Conservation (phyloP, 2,888 invertebrate genomes). For the Mythimna vitellina region DNA sequence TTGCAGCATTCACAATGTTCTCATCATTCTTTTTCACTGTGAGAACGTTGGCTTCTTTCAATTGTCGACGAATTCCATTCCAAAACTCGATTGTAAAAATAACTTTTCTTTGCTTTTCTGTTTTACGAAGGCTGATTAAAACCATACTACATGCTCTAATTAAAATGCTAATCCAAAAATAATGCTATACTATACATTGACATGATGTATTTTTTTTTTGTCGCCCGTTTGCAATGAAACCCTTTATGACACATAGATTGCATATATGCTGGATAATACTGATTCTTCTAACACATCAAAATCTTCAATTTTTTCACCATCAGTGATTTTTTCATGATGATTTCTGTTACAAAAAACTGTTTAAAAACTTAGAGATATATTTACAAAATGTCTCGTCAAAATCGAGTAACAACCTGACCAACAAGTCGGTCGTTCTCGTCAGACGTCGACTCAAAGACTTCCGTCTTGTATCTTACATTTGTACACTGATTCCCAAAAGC, state of each 20-base stretch:
- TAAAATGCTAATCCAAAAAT: not conserved
- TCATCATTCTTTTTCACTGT: not conserved
- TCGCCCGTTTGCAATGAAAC: slow-evolving; percentile 27
- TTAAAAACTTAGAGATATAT: slow-evolving; percentile 33
- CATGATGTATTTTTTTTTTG: not conserved
- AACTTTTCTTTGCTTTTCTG: not conserved
- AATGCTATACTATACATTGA: not conserved
- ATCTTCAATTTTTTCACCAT: not conserved
- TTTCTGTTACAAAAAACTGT: slow-evolving; percentile 40
- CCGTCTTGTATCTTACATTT: slow-evolving; percentile 52
- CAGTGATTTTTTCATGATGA: not conserved
- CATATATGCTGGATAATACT: not conserved
- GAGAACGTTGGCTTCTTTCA: not conserved
- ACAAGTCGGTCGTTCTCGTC: not conserved
- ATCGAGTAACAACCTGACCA: slow-evolving; percentile 11
- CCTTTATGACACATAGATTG: not conserved
- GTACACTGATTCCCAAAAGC: slow-evolving; percentile 47
- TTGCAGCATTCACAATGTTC: not conserved
- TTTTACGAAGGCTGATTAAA: not conserved
- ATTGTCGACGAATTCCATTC: not conserved
- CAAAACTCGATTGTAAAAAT: not conserved
- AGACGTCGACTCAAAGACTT: slow-evolving; percentile 11
- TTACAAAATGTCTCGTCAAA: slow-evolving; percentile 42
- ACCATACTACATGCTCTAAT: not conserved
- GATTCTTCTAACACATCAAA: slow-evolving; percentile 19